Evolutionary conservation across 2,113 vertebrate species (phyloP), one percentile per base, ranked within the genome.

Genomic region (Serinus canaria): DNA sequence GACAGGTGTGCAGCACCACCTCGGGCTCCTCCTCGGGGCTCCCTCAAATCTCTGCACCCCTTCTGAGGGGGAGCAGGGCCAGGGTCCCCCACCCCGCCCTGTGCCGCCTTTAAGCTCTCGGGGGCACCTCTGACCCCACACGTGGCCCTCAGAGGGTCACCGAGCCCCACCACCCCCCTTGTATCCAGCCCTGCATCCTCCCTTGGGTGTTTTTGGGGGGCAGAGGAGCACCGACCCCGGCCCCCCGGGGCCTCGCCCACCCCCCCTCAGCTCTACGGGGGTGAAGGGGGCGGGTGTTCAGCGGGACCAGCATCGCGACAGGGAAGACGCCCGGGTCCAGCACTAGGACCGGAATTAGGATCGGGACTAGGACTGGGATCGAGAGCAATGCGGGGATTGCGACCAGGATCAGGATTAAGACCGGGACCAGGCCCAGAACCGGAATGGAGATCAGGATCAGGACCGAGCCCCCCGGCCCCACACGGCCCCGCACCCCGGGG

Each of bases 131-230:
- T 2, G 58, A 41, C 3, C 50, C 13, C 64, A 28, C 28, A 5
- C 16, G 15, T 22, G 30, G 11, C 8, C 30, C 56, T 30, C 18
- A 22, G 0, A 16, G 19, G 5, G 46, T 2, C 27, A 3, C 20
- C 3, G 5, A 28, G 2, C 53, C 17, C 28, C 63, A 22, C 16
- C 21, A 27, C 7, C 10, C n/a, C 2, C 24, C 18, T 35, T 1
- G 7, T 0, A 33, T 1, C 72, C 52, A 66, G 33, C 14, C 22
- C 39, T 3, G 8, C 0, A 9, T 2, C 15, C 16, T 5, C 2
- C 11, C 12, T 1, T 3, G 7, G 19, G 69, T 1, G 11, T 1
- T 43, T 8, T 0, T 9, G n/a, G 24, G 23, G 13, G 3, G 11
- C 17, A 4, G 0, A 43, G 30, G 17, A 35, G 8, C 58, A 5